Evolutionary conservation across 2,888 invertebrate species (phyloP).

Genomic region (Sclerodermus sp.): DNA sequence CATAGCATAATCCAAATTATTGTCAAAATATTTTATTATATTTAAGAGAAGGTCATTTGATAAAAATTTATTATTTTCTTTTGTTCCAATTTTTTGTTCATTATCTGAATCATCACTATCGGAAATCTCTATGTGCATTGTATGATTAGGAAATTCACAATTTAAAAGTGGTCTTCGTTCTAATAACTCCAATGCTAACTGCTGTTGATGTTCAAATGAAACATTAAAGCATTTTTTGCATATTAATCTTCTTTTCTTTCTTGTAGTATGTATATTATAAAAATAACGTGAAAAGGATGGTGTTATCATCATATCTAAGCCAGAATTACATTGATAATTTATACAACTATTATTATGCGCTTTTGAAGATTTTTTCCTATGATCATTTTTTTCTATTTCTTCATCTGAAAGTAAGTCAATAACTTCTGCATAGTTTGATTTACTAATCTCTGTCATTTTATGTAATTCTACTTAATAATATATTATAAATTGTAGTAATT

Average conservation of each 20-base stretch:
- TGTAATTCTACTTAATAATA: too few relatives aligned
- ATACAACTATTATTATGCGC: constrained; percentile 58
- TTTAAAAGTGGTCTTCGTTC: constrained; percentile 57
- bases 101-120: constrained; percentile 56
- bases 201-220: constrained; percentile 57
- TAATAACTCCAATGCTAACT: constrained; percentile 51
- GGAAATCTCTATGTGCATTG: constrained; percentile 61
- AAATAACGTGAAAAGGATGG: constrained; percentile 55
- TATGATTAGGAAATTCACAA: constrained; percentile 57
- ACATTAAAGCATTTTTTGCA: constrained; percentile 59
- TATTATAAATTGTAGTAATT: too few relatives aligned
- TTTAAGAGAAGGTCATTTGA: constrained; percentile 41
- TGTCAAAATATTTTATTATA: constrained; percentile 45
- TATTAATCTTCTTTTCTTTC: constrained; percentile 57
- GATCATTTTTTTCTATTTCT: constrained; percentile 46
- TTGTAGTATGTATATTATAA: constrained; percentile 55
- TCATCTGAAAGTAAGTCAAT: constrained; percentile 65
- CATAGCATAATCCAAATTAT: constrained; percentile 45
- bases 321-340: constrained; percentile 62
- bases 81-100: constrained; percentile 38
- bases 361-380: constrained; percentile 24
- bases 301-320: constrained; percentile 57
- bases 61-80: constrained; percentile 41
- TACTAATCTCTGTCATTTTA: too few relatives aligned
- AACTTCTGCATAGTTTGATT: constrained; percentile 51